Evolutionary conservation across 2,113 vertebrate species (phyloP).

Genomic region (Carassius gibelio): DNA sequence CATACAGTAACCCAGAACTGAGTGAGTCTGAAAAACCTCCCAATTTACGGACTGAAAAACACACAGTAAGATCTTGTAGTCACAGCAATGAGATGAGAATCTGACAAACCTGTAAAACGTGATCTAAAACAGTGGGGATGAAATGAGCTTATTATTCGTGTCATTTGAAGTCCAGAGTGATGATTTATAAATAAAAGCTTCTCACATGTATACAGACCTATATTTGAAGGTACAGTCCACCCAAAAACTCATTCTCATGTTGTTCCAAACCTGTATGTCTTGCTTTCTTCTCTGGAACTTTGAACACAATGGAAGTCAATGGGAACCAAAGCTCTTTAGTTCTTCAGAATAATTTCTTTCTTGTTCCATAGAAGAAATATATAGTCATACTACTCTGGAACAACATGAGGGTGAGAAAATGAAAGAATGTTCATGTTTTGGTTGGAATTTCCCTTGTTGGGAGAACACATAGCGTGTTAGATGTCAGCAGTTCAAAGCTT

Average conservation of each 20-base stretch:
- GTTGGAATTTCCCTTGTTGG: neutral
- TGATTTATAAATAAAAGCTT: neutral
- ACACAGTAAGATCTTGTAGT: neutral
- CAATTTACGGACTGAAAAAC: neutral
- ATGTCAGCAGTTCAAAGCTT: constrained; percentile 29
- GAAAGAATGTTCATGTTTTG: neutral
- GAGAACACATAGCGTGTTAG: neutral
- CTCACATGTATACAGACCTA: neutral
- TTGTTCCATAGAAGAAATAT: neutral
- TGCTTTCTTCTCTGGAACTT: neutral
- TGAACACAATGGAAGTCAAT: neutral
- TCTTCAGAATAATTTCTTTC: neutral
- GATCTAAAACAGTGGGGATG: neutral
- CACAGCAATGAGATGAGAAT: constrained; percentile 6
- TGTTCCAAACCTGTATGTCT: neutral
- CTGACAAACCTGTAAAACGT: neutral
- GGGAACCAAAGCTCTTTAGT: neutral
- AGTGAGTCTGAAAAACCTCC: constrained; percentile 13
- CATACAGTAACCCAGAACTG: constrained; percentile 52
- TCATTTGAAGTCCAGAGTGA: neutral
- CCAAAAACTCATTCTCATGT: too few species aligned
- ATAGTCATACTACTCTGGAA: neutral
- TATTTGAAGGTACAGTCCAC: neutral
- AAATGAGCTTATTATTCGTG: neutral
- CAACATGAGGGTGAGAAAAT: neutral